Evolutionary conservation across 2,888 invertebrate species (phyloP).

Genomic region (Sminthurides aquaticus): DNA sequence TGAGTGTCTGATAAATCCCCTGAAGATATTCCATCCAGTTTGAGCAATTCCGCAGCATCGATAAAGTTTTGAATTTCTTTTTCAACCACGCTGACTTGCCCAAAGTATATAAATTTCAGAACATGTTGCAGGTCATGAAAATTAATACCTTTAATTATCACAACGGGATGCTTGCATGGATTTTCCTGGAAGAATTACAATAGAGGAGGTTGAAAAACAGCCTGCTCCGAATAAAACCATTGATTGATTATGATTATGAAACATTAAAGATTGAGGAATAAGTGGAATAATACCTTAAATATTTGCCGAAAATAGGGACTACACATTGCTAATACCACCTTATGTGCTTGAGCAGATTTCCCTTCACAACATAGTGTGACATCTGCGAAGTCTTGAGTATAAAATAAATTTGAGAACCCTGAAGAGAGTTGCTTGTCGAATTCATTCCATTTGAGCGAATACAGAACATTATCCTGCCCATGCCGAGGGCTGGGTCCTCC

Average conservation of each 20-base stretch:
- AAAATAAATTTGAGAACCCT: conserved; percentile 34
- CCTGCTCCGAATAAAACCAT: background rate
- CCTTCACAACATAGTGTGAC: conserved; percentile 60
- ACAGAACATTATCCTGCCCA: background rate
- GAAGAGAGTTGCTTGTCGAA: conserved; percentile 36
- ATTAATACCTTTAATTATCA: conserved; percentile 38
- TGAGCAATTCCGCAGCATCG: conserved; percentile 38
- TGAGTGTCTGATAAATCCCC: conserved; percentile 7
- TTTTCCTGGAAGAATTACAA: conserved; percentile 35
- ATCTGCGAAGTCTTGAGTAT: conserved; percentile 34
- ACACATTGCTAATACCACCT: conserved; percentile 90
- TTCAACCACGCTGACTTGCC: conserved; percentile 31
- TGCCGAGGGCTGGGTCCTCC: background rate
- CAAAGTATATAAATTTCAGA: conserved; percentile 36
- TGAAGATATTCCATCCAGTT: conserved; percentile 32
- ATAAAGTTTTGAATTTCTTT: conserved; percentile 37
- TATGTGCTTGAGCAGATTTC: conserved; percentile 88
- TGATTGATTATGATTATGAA: too few species aligned
- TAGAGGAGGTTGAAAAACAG: background rate
- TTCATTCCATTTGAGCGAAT: conserved; percentile 34
- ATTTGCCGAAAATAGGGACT: conserved; percentile 73
- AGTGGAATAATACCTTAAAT: conserved; percentile 28
- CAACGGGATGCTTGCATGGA: conserved; percentile 38
- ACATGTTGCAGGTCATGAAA: conserved; percentile 30
- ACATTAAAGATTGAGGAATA: background rate